Evolutionary conservation across 2,888 invertebrate genomes (phyloP), one percentile per base, ranked within the genome.

Genomic region (Tolmerus cingulatus): DNA sequence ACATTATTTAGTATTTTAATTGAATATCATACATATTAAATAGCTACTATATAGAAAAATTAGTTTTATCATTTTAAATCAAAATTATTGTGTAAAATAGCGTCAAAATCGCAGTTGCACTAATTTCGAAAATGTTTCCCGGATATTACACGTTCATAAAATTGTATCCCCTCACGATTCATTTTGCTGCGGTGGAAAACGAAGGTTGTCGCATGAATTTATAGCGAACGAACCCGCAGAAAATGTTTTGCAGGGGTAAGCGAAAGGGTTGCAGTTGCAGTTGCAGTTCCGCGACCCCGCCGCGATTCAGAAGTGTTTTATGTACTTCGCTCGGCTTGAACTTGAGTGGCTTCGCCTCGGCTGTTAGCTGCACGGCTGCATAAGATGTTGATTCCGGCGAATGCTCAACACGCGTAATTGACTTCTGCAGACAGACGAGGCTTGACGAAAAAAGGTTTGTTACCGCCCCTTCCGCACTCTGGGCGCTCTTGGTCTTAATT

Each of bases 401-500:
- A 81, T 55, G 43, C 81, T 81, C 43, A 81, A 81, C 34, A 81
- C 81, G 81, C 81, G 30, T 81, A 81, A 81, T 81, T 81, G 81
- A 81, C 81, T 81, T 81, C 34, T 51, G 51, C 81, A 81, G 51
- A 51, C 81, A 81, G 14, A 51, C 40, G 51, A 37, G 27, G 51
- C 79, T 81, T 51, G 27, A 81, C 81, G 51, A 81, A 81, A 81
- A 79, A 55, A 55, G 81, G 55, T 81, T 81, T 51, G 81, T 81
- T 51, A 16, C 46, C 66, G 55, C 66, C 19, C 14, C 12, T 19
- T 23, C 66, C 66, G 66, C 27, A 23, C 51, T 46, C 19, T 55
- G 14, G 14, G 27, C 55, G 34, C 55, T 81, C 81, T 16, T 34
- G 4, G 81, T 55, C 81, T 81, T 81, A 81, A 81, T 81, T 81